Base-by-base conservation (phyloP, 1,140 invertebrate genomes). In the Aporrectodea caliginosa region DNA sequence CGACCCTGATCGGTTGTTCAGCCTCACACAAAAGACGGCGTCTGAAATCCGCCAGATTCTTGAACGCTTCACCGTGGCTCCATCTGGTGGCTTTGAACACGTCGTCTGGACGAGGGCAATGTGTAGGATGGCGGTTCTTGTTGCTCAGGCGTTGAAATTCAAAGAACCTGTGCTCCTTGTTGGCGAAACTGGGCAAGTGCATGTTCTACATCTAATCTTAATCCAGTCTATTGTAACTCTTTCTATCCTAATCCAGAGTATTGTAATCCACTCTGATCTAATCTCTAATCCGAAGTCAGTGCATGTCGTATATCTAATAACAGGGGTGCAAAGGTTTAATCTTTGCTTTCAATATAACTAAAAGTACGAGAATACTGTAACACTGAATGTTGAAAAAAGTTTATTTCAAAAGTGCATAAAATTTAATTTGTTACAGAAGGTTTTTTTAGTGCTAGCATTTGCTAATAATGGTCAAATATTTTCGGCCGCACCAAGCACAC, bases 121-220 rank as follows among this genome's bases (percentile, higher is more conserved):
- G 92, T 91, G 94, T 80, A 90, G 95, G 86, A 91, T 99, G 86
- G 95, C 94, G 2, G 94, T 98, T n/a, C 89, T 99, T 6, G 92
- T 97, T 29, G 92, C 92, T 35, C 87, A 98, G 89, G 93, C 96
- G 0, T 92, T 96, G 81, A 91, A 93, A 82, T 99, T 96, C 83
- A 91, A 94, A 83, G 98, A 99, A 86, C 97, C 98, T 0, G 93
- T 99, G 1, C 88, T 99, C 14, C 88, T 99, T 30, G 95, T 99
- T 12, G 98, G 98, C 72, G 96, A 98, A 87, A 99, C 98, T 32
- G 98, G 90, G 87, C 89, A 85, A 74, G 83, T 84, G 1, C 1
- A 31, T 73, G 0, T 1, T 70, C 58, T 16, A 75, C n/a, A 12
- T 80, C 78, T 6, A 16, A 30, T 80, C 2, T 35, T 30, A 29